phyloP scores from a whole-genome alignment of 92 coral and sea anemone genomes.

The Metridium senile region DNA sequence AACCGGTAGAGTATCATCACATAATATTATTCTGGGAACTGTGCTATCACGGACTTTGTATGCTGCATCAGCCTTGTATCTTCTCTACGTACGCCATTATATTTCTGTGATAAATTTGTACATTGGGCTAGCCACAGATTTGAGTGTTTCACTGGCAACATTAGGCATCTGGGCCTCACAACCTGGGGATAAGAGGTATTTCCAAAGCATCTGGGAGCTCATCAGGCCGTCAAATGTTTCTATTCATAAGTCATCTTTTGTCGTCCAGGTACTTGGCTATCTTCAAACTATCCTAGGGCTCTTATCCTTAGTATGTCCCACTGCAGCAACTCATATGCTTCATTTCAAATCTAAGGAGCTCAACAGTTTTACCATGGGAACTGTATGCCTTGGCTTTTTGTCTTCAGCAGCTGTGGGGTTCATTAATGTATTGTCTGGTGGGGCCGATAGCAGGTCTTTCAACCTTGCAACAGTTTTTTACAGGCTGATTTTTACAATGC shows the following conservation, averaged over 20 bases:
- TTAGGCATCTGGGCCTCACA: slow-evolving; percentile 4
- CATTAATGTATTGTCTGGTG: slow-evolving; percentile 18
- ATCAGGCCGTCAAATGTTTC: slow-evolving; percentile 14
- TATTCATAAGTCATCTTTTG: slow-evolving; percentile 3
- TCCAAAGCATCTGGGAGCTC: slow-evolving; percentile 24
- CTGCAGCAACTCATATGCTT: neutral
- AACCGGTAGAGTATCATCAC: slow-evolving; percentile 1
- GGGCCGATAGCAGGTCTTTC: slow-evolving; percentile 16
- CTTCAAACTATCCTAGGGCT: slow-evolving; percentile 12
- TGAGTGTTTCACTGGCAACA: neutral
- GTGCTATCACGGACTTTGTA: slow-evolving; percentile 13
- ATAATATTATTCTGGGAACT: slow-evolving; percentile 9
- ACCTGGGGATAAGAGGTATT: neutral
- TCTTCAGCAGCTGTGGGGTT: slow-evolving; percentile 17
- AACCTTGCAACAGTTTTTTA: slow-evolving; percentile 13
- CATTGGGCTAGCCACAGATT: neutral
- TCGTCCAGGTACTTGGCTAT: slow-evolving; percentile 17
- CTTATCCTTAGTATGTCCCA: slow-evolving; percentile 8
- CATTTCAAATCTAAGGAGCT: slow-evolving; percentile 5
- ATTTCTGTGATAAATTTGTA: neutral
- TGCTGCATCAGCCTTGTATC: neutral
- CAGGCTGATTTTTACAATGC: slow-evolving; percentile 4
- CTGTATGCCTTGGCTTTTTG: slow-evolving; percentile 9
- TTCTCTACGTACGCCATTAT: slow-evolving; percentile 21
- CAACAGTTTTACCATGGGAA: slow-evolving; percentile 1